phyloP scores from a whole-genome alignment of 1,140 invertebrate species.

The Eumaeus atala region DNA sequence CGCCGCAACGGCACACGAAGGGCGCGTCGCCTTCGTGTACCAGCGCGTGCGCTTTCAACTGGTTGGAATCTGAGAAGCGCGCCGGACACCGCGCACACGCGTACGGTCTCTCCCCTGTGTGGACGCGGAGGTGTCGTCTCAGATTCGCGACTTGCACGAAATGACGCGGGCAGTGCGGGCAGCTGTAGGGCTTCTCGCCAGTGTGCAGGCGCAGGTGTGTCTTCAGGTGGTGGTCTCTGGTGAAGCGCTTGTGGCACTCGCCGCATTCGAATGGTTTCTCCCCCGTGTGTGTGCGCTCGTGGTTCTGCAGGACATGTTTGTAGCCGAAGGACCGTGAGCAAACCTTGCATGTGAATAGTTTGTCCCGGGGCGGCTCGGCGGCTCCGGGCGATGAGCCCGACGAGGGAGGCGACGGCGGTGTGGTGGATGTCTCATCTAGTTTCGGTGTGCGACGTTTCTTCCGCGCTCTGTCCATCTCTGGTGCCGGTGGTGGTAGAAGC shows the following conservation, averaged over 20 bases:
- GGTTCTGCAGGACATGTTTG: conserved; percentile 96
- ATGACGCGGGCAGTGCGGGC: conserved; percentile 91
- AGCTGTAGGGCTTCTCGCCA: conserved; percentile 94
- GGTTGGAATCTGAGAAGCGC: conserved; percentile 94
- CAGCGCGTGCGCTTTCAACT: conserved; percentile 92
- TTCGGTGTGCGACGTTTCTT: conserved; percentile 61
- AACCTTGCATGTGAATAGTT: conserved; percentile 90
- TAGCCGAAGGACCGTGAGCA: conserved; percentile 93
- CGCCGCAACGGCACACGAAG: conserved; percentile 86
- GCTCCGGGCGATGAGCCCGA: conserved; percentile 62
- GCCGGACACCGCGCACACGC: conserved; percentile 91
- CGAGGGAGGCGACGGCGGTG: conserved; percentile 62
- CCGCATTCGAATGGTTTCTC: conserved; percentile 97
- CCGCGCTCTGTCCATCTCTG: conserved; percentile 68
- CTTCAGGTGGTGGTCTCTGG: conserved; percentile 95
- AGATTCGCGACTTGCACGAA: conserved; percentile 97
- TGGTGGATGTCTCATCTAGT: conserved; percentile 46
- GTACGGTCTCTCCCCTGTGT: conserved; percentile 96
- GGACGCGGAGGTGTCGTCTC: conserved; percentile 92
- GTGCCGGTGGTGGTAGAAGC: conserved; percentile 53
- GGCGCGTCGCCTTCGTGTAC: conserved; percentile 94
- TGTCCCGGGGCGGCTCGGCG: conserved; percentile 79
- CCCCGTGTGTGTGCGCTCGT: conserved; percentile 96
- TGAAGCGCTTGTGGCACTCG: conserved; percentile 95
- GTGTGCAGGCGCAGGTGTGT: conserved; percentile 95